A percentile compares a stretch with the other conserved stretches of the same genome.
Conservation (phyloP, 2,888 invertebrate genomes). For the Polia nebulosa region DNA sequence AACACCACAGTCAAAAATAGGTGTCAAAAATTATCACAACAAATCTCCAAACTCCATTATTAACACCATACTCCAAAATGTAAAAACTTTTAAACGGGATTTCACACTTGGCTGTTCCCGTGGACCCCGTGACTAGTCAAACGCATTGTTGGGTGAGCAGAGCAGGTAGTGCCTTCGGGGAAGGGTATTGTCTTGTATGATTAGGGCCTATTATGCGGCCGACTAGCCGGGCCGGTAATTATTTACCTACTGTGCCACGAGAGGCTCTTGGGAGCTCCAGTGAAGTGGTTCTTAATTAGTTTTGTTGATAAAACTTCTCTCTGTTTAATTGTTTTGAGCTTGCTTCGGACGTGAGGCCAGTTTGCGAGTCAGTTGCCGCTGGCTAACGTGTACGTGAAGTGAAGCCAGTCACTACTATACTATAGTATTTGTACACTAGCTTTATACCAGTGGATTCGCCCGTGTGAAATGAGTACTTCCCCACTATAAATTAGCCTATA, state of each 20-base stretch:
- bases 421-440: too few species aligned
- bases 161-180: slow-evolving; percentile 77
- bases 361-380: background rate
- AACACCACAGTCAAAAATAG: background rate
- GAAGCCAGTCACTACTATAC: too few species aligned
- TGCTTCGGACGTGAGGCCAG: background rate
- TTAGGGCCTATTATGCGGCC: slow-evolving; percentile 63
- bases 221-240: slow-evolving; percentile 55
- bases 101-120: slow-evolving; percentile 49
- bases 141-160: slow-evolving; percentile 66
- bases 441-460: too few species aligned
- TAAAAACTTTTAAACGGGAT: slow-evolving; percentile 53
- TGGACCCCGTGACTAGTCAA: slow-evolving; percentile 65
- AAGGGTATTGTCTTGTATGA: slow-evolving; percentile 76
- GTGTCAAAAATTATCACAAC: slow-evolving; percentile 17
- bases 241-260: slow-evolving; percentile 59
- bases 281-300: slow-evolving; percentile 41
- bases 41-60: slow-evolving; percentile 17
- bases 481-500: too few species aligned
- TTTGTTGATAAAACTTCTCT: slow-evolving; percentile 34
- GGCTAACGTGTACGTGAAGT: too few species aligned
- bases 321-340: background rate
- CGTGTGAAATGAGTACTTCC: too few species aligned
- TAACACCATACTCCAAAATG: slow-evolving; percentile 32
- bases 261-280: slow-evolving; percentile 27